A percentile compares a stretch with the other conserved stretches of the same genome.
phyloP scores from a whole-genome alignment of 1,140 invertebrate species.

The Nymphalis io region DNA sequence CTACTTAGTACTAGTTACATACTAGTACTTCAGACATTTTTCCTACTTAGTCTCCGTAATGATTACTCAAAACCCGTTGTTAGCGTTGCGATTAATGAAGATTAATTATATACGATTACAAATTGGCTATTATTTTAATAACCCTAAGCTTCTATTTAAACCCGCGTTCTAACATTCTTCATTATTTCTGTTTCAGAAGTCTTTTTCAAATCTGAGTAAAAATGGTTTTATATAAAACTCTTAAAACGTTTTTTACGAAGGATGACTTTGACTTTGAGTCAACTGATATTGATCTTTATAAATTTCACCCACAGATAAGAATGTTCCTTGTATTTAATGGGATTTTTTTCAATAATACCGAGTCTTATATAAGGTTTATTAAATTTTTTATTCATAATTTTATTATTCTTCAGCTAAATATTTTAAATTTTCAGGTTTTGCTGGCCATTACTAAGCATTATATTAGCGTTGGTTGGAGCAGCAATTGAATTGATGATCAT shows the following conservation, averaged over 20 bases:
- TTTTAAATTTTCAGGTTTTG: slow-evolving; percentile 47
- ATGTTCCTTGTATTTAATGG: slow-evolving; percentile 48
- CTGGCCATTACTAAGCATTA: slow-evolving; percentile 40
- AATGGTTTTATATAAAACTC: slow-evolving; percentile 19
- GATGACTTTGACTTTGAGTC: slow-evolving; percentile 45
- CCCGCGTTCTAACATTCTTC: neutral
- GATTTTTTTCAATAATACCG: slow-evolving; percentile 54
- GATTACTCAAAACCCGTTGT: neutral
- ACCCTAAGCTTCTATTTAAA: neutral
- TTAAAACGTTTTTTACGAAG: slow-evolving; percentile 40
- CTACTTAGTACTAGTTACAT: too few relatives aligned
- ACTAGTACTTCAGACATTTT: neutral
- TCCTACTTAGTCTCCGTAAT: neutral
- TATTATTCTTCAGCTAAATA: neutral
- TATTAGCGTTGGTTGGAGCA: slow-evolving; percentile 29
- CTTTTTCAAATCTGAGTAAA: neutral
- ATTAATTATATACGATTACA: neutral
- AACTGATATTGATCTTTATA: slow-evolving; percentile 40
- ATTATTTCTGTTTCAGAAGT: neutral
- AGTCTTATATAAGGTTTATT: slow-evolving; percentile 46
- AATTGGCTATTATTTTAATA: neutral
- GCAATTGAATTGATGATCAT: slow-evolving; percentile 50
- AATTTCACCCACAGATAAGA: slow-evolving; percentile 57
- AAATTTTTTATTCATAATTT: slow-evolving; percentile 12
- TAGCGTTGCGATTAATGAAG: neutral